Percentiles rank a stretch among this genome's conserved stretches.
phyloP scores from a whole-genome alignment of 2,797 vertebrate species.

The Pagetopsis macropterus region DNA sequence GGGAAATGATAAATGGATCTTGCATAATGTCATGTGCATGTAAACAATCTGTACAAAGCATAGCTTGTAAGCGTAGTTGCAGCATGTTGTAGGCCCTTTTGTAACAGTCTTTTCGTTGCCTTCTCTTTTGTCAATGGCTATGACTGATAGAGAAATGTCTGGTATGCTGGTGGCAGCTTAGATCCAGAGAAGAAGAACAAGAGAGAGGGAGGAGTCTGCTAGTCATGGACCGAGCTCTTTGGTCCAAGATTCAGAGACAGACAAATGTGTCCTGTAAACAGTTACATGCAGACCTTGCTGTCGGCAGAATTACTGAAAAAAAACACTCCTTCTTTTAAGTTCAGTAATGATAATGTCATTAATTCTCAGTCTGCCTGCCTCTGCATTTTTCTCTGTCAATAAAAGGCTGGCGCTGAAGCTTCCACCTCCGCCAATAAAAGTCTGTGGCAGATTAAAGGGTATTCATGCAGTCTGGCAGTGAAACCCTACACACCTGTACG shows the following conservation, averaged over 20 bases:
- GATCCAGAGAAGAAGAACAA: constrained; percentile 51
- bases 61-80: constrained; percentile 69
- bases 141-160: constrained; percentile 70
- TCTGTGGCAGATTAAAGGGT: constrained; percentile 57
- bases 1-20: constrained; percentile 40
- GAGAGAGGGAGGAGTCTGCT: constrained; percentile 50
- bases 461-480: constrained; percentile 59
- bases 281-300: constrained; percentile 61
- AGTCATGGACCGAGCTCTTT: constrained; percentile 64
- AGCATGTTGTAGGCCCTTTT: constrained; percentile 73
- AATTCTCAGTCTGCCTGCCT: constrained; percentile 16
- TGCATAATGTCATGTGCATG: constrained; percentile 74
- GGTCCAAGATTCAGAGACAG: constrained; percentile 64
- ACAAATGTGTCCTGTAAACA: constrained; percentile 73
- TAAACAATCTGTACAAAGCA: constrained; percentile 74
- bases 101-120: constrained; percentile 71
- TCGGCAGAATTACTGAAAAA: constrained; percentile 35
- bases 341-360: constrained; percentile 13
- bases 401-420: constrained; percentile 31
- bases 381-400: background rate
- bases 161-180: constrained; percentile 77
- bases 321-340: background rate
- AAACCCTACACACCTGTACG: constrained; percentile 56
- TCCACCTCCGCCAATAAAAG: constrained; percentile 15
- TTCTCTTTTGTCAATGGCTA: constrained; percentile 61